Percentiles rank a stretch among this genome's conserved stretches.
phyloP scores from a whole-genome alignment of 2,888 invertebrate genomes.

The Drosophila cognata region DNA sequence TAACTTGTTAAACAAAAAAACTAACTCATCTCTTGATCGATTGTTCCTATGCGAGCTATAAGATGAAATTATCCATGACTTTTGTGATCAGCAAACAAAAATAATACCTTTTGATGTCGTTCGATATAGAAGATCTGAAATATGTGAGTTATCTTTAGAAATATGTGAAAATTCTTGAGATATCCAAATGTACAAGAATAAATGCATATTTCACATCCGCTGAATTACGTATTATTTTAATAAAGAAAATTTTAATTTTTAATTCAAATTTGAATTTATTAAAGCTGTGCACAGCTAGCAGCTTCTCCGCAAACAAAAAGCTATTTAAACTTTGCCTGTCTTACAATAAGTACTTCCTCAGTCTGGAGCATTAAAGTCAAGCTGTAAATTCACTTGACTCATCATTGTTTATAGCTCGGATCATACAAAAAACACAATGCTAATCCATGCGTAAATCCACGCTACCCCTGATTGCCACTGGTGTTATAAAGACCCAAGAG shows the following conservation, averaged over 20 bases:
- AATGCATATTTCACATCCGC: background rate
- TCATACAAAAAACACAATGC: slow-evolving; percentile 29
- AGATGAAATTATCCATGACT: background rate
- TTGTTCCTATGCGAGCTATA: background rate
- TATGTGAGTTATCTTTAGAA: background rate
- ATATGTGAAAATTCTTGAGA: background rate
- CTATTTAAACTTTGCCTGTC: background rate
- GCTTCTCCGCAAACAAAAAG: background rate
- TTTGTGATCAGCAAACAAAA: background rate
- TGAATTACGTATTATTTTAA: background rate
- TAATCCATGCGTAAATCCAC: slow-evolving; percentile 52
- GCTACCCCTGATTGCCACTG: slow-evolving; percentile 53
- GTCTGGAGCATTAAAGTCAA: slow-evolving; percentile 6
- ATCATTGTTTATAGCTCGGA: slow-evolving; percentile 30
- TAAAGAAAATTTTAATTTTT: background rate
- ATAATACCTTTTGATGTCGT: background rate
- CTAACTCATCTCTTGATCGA: background rate
- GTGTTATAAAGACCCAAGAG: slow-evolving; percentile 58
- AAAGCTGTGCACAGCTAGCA: background rate
- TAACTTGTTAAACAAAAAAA: background rate
- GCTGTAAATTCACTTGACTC: slow-evolving; percentile 30
- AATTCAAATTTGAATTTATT: background rate
- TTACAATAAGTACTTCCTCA: background rate
- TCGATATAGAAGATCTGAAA: background rate
- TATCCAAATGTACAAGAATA: background rate